Evolutionary conservation across 2,797 vertebrate genomes (phyloP).

Genomic region (Mus minutoides): DNA sequence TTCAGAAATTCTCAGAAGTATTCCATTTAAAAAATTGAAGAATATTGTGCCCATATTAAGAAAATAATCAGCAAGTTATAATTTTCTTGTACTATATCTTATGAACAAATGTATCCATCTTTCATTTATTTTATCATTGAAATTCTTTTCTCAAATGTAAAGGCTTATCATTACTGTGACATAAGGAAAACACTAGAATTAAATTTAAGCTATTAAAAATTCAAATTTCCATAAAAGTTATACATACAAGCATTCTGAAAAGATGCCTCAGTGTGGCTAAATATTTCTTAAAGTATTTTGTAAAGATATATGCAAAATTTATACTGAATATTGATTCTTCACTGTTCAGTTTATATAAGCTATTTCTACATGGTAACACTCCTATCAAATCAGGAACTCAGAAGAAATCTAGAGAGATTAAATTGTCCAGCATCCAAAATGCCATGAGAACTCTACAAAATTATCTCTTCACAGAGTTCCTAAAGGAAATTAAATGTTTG

Average conservation of each 20-base stretch:
- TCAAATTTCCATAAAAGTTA: constrained; percentile 58
- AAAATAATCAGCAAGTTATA: not conserved
- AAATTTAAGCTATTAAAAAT: constrained; percentile 58
- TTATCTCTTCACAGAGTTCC: constrained; percentile 56
- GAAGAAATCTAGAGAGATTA: constrained; percentile 59
- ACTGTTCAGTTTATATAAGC: constrained; percentile 56
- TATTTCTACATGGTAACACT: not conserved
- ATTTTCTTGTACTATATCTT: constrained; percentile 21
- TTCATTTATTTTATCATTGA: constrained; percentile 42
- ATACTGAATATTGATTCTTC: constrained; percentile 59
- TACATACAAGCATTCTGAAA: constrained; percentile 51
- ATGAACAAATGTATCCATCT: not conserved
- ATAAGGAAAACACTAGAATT: constrained; percentile 46
- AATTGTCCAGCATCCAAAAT: constrained; percentile 51
- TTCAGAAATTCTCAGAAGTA: not conserved
- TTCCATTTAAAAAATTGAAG: constrained; percentile 34
- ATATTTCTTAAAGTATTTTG: constrained; percentile 1
- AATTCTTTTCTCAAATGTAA: constrained; percentile 55
- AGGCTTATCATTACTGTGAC: constrained; percentile 20
- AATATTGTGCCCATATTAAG: not conserved
- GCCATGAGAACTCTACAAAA: constrained; percentile 44
- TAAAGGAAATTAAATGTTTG: constrained; percentile 78
- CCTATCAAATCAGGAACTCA: not conserved
- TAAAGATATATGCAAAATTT: constrained; percentile 59
- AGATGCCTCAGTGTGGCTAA: constrained; percentile 55